Base-by-base conservation (phyloP, 2,888 invertebrate species). In the Hydraecia micacea region DNA sequence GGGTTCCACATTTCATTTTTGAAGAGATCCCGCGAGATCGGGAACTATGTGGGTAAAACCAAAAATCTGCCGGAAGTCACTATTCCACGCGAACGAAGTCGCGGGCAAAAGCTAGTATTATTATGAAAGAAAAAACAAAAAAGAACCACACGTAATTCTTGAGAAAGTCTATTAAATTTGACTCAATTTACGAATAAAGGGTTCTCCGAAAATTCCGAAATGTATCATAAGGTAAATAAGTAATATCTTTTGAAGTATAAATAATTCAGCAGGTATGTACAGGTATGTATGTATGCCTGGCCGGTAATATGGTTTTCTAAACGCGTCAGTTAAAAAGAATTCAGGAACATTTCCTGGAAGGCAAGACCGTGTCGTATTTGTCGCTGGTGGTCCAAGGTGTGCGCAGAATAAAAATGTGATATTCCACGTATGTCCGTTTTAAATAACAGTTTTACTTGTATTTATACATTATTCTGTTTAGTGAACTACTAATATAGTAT, bases 281-380 rank as follows among this genome's bases (percentile, higher is more conserved):
- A 11, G 11, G 6, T 46, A 15, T 39, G 7, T 39, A 62, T 15
- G 13, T 67, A 32, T 25, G 36, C 2, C 69, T 73, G 21, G 32
- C 55, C 15, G 7, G 46, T 63, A 69, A 67, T 63, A 39, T 18
- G 62, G 32, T 65, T 82, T 73, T 46, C 63, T 63, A 60, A 78
- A 78, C 15, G 28, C 42, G 55, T 52, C 39, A 39, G 62, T 81
- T 71, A 63, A 73, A 76, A 78, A 77, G 5, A 81, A 79, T 68
- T 78, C 63, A 28, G 28, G 68, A 66, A 55, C 2, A 60, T 72
- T 83, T 83, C 9, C 13, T 72, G 71, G 15, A 36, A 68, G 7
- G 58, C 55, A 62, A 67, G 52, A 60, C 15, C 52, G 46, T 52
- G 58, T 52, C 63, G 39, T 73, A n/a, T 69, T 73, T 82, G 77